These are phyloP conservation scores for Pygmarrhopalites habei DNA, from an alignment of 1,140 invertebrate species.

Conservation along the genomic window DNA sequence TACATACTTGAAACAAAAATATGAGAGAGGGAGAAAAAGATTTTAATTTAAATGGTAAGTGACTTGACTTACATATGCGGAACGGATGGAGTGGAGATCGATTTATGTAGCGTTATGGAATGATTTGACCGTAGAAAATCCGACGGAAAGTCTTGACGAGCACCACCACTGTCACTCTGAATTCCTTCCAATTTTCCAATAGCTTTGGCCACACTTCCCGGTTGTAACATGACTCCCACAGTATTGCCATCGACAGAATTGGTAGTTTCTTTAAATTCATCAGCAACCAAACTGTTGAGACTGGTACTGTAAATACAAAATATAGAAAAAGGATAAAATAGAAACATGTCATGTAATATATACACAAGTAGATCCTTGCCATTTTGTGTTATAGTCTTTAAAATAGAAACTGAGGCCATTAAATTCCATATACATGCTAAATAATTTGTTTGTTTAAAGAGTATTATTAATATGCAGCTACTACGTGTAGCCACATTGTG, in stretches of 20 bases:
- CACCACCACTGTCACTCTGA: neutral
- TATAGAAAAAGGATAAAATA: neutral
- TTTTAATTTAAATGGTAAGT: no score
- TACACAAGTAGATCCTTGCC: no score
- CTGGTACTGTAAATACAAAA: constrained; percentile 28
- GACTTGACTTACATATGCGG: constrained; percentile 29
- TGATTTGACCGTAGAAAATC: constrained; percentile 15
- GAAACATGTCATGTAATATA: neutral
- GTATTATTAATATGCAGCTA: no score
- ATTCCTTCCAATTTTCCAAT: constrained; percentile 23
- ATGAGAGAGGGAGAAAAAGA: no score
- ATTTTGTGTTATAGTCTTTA: no score
- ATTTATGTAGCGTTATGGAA: constrained; percentile 32
- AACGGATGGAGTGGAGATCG: constrained; percentile 36
- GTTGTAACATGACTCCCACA: constrained; percentile 14
- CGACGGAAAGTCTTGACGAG: neutral
- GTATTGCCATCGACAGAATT: constrained; percentile 22
- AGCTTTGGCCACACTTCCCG: constrained; percentile 19
- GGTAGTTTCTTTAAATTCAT: constrained; percentile 2
- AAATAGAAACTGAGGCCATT: no score
- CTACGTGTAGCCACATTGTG: no score
- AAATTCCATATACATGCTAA: neutral
- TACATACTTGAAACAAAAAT: no score
- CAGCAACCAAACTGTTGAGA: constrained; percentile 28
- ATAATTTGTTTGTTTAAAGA: no score